Evolutionary conservation across 2,888 invertebrate genomes (phyloP).

Genomic region (Meandrusa payeni): DNA sequence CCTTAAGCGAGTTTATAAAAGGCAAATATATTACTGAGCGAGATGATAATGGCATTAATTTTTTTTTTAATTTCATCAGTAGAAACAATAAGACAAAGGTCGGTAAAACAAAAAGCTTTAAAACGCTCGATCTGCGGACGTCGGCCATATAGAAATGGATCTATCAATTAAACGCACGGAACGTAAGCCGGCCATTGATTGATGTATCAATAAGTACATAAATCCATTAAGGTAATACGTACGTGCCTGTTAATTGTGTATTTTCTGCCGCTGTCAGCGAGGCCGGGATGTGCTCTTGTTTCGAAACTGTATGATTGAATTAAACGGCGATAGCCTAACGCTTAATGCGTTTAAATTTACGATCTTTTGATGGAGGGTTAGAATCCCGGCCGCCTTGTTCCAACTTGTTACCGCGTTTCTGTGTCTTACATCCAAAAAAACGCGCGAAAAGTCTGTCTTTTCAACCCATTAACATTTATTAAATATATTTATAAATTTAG

Average conservation of each 20-base stretch:
- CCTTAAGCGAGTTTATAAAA: too few relatives aligned
- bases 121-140: conserved; percentile 32
- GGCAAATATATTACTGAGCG: background rate
- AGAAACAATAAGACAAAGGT: conserved; percentile 20
- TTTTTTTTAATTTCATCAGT: conserved; percentile 13
- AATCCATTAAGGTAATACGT: conserved; percentile 74
- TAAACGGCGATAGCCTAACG: too few relatives aligned
- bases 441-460: too few relatives aligned
- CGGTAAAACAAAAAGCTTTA: conserved; percentile 39
- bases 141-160: conserved; percentile 49
- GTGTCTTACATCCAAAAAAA: too few relatives aligned
- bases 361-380: too few relatives aligned
- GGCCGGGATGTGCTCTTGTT: conserved; percentile 27
- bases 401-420: too few relatives aligned
- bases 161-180: conserved; percentile 61
- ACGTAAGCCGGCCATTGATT: conserved; percentile 64
- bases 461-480: too few relatives aligned
- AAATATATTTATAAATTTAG: too few relatives aligned
- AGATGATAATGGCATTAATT: background rate
- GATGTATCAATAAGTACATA: conserved; percentile 77
- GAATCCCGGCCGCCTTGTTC: too few relatives aligned
- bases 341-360: too few relatives aligned
- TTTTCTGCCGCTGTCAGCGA: conserved; percentile 63
- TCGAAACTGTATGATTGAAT: conserved; percentile 21
- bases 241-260: conserved; percentile 66